phyloP scores from a whole-genome alignment of 2,797 vertebrate genomes.

The Peromyscus eremicus region DNA sequence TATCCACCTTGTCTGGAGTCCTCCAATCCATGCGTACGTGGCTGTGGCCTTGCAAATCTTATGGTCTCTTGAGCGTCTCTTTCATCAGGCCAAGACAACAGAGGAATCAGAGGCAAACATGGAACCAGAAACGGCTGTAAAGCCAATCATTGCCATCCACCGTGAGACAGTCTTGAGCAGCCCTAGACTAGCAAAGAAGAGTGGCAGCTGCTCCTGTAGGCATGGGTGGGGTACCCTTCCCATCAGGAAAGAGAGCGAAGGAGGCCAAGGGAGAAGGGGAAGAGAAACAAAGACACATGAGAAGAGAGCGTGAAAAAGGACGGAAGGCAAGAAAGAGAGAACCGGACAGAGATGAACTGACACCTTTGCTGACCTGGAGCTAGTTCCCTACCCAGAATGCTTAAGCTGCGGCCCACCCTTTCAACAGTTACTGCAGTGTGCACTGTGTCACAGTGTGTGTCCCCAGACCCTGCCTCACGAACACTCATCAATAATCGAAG shows the following conservation, averaged over 20 bases:
- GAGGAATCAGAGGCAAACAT: neutral
- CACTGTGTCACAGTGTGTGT: accelerated
- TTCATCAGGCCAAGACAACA: neutral
- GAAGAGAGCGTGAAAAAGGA: neutral
- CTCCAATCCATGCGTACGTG: neutral
- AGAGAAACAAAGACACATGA: neutral
- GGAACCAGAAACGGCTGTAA: neutral
- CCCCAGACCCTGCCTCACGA: neutral
- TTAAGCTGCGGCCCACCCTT: neutral
- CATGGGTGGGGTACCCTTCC: neutral
- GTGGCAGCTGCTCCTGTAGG: accelerated
- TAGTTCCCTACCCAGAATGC: neutral
- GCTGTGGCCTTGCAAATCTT: neutral
- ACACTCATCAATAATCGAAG: neutral
- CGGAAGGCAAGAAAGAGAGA: neutral
- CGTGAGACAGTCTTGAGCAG: neutral
- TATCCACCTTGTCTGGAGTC: neutral
- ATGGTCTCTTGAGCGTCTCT: neutral
- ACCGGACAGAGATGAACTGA: neutral
- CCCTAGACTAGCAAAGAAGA: neutral
- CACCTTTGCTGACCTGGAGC: neutral
- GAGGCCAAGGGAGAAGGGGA: neutral
- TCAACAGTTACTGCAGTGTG: neutral
- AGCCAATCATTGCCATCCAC: neutral
- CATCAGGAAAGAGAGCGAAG: neutral